Conservation (phyloP, 2,888 invertebrate genomes). For the Pharmacophagus antenor region DNA sequence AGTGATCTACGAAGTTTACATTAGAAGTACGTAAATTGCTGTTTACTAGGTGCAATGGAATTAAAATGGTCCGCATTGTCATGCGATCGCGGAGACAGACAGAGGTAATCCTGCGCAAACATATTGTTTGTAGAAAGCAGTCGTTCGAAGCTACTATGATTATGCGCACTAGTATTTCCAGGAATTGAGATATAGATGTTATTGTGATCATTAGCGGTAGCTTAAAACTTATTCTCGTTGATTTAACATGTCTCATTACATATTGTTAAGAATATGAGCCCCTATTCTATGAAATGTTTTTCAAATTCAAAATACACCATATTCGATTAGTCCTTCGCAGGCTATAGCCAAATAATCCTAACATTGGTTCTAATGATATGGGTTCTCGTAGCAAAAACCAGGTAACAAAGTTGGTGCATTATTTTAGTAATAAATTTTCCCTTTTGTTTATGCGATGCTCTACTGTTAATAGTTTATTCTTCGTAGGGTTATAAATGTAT, state of each 20-base stretch:
- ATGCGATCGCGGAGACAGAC: constrained; percentile 2
- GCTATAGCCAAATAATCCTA: too few relatives aligned
- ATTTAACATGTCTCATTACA: background rate
- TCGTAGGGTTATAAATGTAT: too few relatives aligned
- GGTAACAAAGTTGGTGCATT: too few relatives aligned
- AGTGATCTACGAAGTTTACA: constrained; percentile 12
- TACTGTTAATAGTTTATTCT: too few relatives aligned
- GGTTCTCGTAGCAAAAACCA: too few relatives aligned
- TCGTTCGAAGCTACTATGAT: constrained; percentile 7
- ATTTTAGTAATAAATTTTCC: too few relatives aligned
- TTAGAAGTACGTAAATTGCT: constrained; percentile 4
- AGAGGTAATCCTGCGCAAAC: constrained; percentile 11
- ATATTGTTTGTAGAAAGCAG: constrained; percentile 19
- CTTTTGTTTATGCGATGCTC: too few relatives aligned
- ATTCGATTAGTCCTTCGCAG: too few relatives aligned
- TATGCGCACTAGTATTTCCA: constrained; percentile 8
- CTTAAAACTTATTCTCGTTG: background rate
- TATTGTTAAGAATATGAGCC: too few relatives aligned
- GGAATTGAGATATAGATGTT: background rate
- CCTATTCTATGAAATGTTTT: too few relatives aligned
- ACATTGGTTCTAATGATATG: too few relatives aligned
- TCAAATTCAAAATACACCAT: too few relatives aligned
- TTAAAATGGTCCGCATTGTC: background rate
- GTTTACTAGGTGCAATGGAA: constrained; percentile 15
- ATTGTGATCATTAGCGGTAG: background rate